Evolutionary conservation across 2,797 vertebrate species (phyloP).

Genomic region (Gymnoscopelus braueri): DNA sequence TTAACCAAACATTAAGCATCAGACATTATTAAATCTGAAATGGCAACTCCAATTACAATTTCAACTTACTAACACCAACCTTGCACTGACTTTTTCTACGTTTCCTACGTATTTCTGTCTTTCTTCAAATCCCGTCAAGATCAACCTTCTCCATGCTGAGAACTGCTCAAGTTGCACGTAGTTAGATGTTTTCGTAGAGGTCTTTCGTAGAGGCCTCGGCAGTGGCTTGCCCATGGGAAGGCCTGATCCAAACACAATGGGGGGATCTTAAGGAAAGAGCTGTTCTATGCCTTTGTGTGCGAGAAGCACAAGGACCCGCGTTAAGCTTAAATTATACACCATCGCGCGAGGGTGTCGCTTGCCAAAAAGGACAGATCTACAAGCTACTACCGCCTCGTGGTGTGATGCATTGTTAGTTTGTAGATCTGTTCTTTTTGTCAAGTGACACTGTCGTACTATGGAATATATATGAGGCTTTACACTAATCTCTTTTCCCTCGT

Average conservation of each 20-base stretch:
- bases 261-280: slow-evolving; percentile 66
- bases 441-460: too few relatives aligned
- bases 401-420: too few relatives aligned
- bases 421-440: too few relatives aligned
- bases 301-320: slow-evolving; percentile 64
- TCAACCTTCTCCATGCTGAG: not conserved
- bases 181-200: slow-evolving; percentile 56
- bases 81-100: too few relatives aligned
- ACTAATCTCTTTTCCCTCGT: slow-evolving; percentile 80
- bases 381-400: too few relatives aligned
- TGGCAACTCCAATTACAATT: not conserved
- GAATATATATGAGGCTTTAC: slow-evolving; percentile 29
- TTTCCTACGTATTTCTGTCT: not conserved
- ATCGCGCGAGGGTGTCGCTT: too few relatives aligned
- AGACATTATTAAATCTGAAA: not conserved
- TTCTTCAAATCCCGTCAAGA: not conserved
- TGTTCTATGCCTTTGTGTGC: slow-evolving; percentile 69
- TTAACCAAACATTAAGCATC: not conserved
- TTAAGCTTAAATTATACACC: slow-evolving; percentile 1
- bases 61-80: not conserved
- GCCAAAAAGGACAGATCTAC: too few relatives aligned
- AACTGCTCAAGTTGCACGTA: slow-evolving; percentile 51
- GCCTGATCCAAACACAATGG: slow-evolving; percentile 69
- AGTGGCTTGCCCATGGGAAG: slow-evolving; percentile 58
- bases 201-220: slow-evolving; percentile 61